phyloP scores from a whole-genome alignment of 2,113 vertebrate genomes.

The Hystrix cristata region DNA sequence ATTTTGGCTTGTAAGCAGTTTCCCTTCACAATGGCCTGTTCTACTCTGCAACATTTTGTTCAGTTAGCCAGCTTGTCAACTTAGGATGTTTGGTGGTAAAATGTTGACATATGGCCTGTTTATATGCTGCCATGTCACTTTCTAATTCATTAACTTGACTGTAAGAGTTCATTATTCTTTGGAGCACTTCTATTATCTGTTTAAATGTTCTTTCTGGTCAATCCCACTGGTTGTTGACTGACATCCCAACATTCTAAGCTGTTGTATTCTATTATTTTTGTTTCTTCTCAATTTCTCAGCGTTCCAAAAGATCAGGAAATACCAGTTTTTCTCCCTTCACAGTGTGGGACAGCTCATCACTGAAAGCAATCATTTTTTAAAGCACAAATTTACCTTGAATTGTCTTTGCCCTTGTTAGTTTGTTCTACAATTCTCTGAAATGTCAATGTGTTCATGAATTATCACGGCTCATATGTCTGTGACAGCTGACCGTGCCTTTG shows the following conservation, averaged over 20 bases:
- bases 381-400: background rate
- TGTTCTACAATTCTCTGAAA: background rate
- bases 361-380: background rate
- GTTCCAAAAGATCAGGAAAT: conserved; percentile 45
- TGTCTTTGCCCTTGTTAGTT: background rate
- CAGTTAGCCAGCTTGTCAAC: conserved; percentile 28
- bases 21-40: conserved; percentile 25
- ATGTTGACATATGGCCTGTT: conserved; percentile 40
- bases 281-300: conserved; percentile 40
- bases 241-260: background rate
- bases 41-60: conserved; percentile 43
- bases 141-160: conserved; percentile 56
- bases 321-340: conserved; percentile 12
- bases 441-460: background rate
- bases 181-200: background rate
- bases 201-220: background rate
- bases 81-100: conserved; percentile 39
- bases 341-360: background rate
- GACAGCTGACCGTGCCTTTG: background rate
- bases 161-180: conserved; percentile 52
- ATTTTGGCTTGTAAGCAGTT: conserved; percentile 50
- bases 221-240: conserved; percentile 17
- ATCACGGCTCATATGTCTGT: background rate
- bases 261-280: background rate
- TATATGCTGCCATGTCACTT: conserved; percentile 39